These are phyloP conservation scores for Agelastica alni DNA, from an alignment of 2,888 invertebrate species.

Conservation along the genomic window DNA sequence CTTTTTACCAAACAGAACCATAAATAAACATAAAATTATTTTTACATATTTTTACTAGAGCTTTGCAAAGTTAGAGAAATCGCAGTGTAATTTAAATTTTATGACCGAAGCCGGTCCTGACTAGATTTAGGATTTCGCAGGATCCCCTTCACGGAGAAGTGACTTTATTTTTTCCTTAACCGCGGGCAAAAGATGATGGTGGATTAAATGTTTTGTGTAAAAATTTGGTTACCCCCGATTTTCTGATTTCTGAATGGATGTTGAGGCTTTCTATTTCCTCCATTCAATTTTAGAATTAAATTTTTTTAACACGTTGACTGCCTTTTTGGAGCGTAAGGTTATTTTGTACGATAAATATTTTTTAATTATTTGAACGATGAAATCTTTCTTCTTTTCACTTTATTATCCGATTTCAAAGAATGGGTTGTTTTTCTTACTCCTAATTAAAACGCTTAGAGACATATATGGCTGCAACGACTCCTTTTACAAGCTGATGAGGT, in stretches of 20 bases:
- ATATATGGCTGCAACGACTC: no score
- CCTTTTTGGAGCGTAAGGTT: no score
- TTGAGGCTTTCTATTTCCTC: constrained; percentile 12
- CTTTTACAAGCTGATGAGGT: no score
- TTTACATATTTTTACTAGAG: background rate
- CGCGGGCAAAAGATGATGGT: constrained; percentile 22
- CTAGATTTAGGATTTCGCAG: background rate
- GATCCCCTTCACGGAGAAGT: constrained; percentile 2
- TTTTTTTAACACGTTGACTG: no score
- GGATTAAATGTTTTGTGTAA: constrained; percentile 25
- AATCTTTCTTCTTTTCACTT: no score
- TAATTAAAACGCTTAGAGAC: no score
- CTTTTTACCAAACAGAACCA: background rate
- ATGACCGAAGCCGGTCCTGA: constrained; percentile 3
- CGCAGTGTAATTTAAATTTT: no score
- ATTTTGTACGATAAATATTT: no score
- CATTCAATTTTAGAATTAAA: no score
- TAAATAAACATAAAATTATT: background rate
- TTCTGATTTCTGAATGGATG: constrained; percentile 15
- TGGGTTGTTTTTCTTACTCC: no score
- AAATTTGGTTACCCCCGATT: constrained; percentile 23
- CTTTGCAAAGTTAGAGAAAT: background rate
- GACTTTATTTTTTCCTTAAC: constrained; percentile 20
- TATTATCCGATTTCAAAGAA: no score
- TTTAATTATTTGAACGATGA: no score